These are phyloP conservation scores for Malurus cyaneus DNA, from an alignment of 2,113 vertebrate species.

Conservation along the genomic window DNA sequence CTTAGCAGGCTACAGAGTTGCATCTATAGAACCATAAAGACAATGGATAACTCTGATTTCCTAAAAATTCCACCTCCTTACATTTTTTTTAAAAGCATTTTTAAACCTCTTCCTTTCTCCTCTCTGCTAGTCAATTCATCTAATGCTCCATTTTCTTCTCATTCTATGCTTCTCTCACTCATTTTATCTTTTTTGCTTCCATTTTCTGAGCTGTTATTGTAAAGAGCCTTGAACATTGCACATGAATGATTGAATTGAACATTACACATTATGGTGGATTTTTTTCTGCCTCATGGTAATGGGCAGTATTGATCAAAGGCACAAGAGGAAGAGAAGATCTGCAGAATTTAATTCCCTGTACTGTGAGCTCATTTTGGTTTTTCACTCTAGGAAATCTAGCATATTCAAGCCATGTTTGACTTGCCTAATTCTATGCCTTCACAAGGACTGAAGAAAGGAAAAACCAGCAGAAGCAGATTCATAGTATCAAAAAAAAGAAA, in stretches of 20 bases:
- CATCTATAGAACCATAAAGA: not conserved
- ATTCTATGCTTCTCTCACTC: not conserved
- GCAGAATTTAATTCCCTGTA: not conserved
- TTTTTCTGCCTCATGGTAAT: not conserved
- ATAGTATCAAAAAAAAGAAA: not conserved
- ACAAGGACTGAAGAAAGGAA: not conserved
- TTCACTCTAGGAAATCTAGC: not conserved
- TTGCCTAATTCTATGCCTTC: not conserved
- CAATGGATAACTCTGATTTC: not conserved
- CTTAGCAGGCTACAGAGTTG: not conserved
- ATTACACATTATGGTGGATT: not conserved
- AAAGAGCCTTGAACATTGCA: not conserved
- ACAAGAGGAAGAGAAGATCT: not conserved
- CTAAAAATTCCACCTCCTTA: not conserved
- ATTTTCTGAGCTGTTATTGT: not conserved
- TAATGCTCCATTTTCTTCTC: not conserved
- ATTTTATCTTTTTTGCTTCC: not conserved
- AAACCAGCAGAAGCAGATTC: not conserved
- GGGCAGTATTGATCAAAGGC: not conserved
- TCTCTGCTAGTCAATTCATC: not conserved
- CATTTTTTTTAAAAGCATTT: not conserved
- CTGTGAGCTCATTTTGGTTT: not conserved
- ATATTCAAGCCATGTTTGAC: not conserved
- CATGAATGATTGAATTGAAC: not conserved
- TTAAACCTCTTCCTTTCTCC: not conserved